Base-by-base conservation (phyloP, 1,140 invertebrate species). In the Holcopasites calliopsidis region DNA sequence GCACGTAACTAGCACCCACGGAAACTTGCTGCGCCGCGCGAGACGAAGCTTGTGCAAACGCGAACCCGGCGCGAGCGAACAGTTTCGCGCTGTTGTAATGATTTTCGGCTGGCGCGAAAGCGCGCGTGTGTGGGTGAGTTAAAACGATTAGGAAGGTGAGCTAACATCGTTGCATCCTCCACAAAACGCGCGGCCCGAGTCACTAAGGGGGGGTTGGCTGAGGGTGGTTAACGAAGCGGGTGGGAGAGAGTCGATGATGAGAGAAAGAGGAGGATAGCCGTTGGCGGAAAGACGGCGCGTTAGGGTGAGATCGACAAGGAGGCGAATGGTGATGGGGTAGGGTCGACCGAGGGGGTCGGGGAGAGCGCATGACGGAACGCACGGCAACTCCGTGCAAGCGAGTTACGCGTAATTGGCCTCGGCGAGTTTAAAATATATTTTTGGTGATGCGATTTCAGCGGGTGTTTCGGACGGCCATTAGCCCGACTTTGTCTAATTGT, bases 111-210 rank as follows among this genome's bases (percentile, higher is more conserved):
- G 60, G 62, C 74, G 68, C 72, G 78, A 44, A 11, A 13, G 28
- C 38, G n/a, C 33, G 54, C 35, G 62, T 60, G 78, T 80, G 74
- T 83, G 78, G 66, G 80, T 81, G 77, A 80, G 81, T 83, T 88
- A 88, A 88, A 89, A 87, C 85, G 86, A 89, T 89, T 89, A 89
- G 85, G 81, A 83, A 83, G 81, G 81, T 83, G 80, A 82, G 80
- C 83, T 85, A 81, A 86, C 79, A 79, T 61, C 58, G 61, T 80
- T 79, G 73, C 83, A 72, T 64, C 74, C 81, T 72, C 49, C 77
- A 21, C 68, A 76, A 65, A 68, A 55, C 72, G 72, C 23, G 62
- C 16, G 50, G 64, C 40, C 61, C 13, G 72, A 68, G 38, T 40
- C 52, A 47, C 33, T 66, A 50, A 16, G 21, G 26, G 50, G 42